These are phyloP conservation scores for Hoplodrina blanda DNA, from an alignment of 2,888 invertebrate genomes.

Conservation along the genomic window DNA sequence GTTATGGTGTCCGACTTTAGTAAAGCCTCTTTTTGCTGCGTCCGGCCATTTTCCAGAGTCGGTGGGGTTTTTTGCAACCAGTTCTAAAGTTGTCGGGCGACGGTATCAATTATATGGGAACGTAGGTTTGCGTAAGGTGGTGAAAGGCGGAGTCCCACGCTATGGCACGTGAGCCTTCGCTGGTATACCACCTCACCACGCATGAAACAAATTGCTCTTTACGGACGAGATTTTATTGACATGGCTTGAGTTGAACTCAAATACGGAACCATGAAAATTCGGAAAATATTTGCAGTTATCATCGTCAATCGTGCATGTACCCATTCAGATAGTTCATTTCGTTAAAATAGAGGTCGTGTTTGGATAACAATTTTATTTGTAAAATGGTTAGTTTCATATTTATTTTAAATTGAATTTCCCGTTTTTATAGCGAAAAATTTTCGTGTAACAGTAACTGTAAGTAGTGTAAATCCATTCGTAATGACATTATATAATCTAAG, in stretches of 20 bases:
- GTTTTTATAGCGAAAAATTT: neutral
- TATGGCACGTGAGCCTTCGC: slow-evolving; percentile 33
- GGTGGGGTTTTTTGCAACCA: slow-evolving; percentile 69
- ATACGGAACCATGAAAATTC: slow-evolving; percentile 3
- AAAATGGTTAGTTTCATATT: neutral
- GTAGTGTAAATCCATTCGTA: neutral
- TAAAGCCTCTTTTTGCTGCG: slow-evolving; percentile 69
- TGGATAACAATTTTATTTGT: neutral
- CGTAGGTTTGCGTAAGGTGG: slow-evolving; percentile 76
- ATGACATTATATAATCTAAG: too few species aligned
- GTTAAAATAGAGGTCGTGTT: neutral
- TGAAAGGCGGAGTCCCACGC: slow-evolving; percentile 76
- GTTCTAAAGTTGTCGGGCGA: slow-evolving; percentile 70
- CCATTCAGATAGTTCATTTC: neutral
- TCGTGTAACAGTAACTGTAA: neutral
- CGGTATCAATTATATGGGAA: slow-evolving; percentile 82
- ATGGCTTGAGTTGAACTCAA: slow-evolving; percentile 1
- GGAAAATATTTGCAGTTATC: too few species aligned
- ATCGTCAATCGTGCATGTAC: neutral
- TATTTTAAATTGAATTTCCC: neutral
- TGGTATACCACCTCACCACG: slow-evolving; percentile 57
- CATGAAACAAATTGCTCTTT: slow-evolving; percentile 52
- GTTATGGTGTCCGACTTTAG: slow-evolving; percentile 73
- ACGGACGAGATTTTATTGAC: slow-evolving; percentile 55
- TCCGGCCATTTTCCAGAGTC: slow-evolving; percentile 64